These are phyloP conservation scores for Coptotermes formosanus DNA, from an alignment of 1,140 invertebrate genomes.

Conservation along the genomic window DNA sequence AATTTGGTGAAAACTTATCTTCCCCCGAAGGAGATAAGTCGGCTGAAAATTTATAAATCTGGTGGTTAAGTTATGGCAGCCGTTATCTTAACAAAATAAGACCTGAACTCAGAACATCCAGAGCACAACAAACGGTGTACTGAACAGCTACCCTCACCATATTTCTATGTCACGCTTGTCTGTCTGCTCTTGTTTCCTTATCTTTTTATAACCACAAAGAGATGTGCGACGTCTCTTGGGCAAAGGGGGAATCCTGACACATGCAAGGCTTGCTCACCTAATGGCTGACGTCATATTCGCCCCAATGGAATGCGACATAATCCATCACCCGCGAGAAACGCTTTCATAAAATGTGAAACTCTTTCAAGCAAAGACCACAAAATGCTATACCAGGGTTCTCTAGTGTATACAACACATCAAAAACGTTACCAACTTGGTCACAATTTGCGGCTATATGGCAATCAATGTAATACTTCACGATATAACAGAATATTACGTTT, in stretches of 20 bases:
- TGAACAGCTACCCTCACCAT: background rate
- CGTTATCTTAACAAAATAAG: background rate
- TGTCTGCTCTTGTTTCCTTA: background rate
- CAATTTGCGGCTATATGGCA: too few species aligned
- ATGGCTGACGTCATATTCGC: background rate
- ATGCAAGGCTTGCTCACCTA: background rate
- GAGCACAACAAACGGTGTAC: background rate
- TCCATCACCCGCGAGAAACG: conserved; percentile 6
- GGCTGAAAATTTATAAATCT: too few species aligned
- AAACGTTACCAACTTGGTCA: too few species aligned
- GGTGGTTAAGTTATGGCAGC: too few species aligned
- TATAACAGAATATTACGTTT: too few species aligned
- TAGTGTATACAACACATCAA: too few species aligned
- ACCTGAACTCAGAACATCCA: background rate
- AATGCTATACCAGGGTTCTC: background rate
- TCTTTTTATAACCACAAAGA: background rate
- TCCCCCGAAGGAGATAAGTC: too few species aligned
- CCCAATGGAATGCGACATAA: conserved; percentile 9
- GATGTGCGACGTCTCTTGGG: background rate
- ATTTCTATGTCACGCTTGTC: background rate
- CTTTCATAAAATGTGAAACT: conserved; percentile 14
- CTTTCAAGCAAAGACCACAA: background rate
- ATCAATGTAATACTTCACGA: too few species aligned
- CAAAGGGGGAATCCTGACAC: conserved; percentile 2
- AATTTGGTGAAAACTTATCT: too few species aligned